phyloP scores from a whole-genome alignment of 2,113 vertebrate genomes.

The Psephotus haematonotus region DNA sequence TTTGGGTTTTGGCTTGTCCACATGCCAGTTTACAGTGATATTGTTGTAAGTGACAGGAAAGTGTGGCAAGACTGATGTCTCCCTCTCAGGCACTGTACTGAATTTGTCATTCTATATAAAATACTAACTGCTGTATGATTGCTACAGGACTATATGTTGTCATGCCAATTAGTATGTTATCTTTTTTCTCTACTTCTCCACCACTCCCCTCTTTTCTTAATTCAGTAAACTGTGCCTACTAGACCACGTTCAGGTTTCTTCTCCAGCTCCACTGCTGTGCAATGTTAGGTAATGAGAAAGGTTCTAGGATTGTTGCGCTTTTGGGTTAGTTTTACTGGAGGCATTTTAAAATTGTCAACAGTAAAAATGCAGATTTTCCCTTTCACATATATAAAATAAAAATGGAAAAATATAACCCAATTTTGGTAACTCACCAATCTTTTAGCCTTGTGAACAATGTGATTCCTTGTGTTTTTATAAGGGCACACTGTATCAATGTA shows the following conservation, averaged over 20 bases:
- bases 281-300: background rate
- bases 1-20: background rate
- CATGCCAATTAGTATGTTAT: background rate
- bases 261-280: background rate
- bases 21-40: background rate
- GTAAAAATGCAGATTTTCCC: background rate
- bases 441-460: background rate
- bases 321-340: background rate
- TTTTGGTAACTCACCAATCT: background rate
- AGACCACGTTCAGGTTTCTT: background rate
- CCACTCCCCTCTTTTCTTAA: background rate
- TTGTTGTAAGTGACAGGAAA: background rate
- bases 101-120: slow-evolving; percentile 14
- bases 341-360: background rate
- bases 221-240: background rate
- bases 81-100: background rate
- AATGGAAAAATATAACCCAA: background rate
- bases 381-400: background rate
- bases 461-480: background rate
- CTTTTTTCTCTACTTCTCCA: background rate
- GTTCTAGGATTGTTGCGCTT: background rate
- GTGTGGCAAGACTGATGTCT: background rate
- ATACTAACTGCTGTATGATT: background rate
- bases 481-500: background rate
- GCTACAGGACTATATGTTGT: background rate